A percentile compares a stretch with the other conserved stretches of the same genome.
Evolutionary conservation across 1,140 invertebrate genomes (phyloP).

Genomic region (Conopomorpha cramerella): DNA sequence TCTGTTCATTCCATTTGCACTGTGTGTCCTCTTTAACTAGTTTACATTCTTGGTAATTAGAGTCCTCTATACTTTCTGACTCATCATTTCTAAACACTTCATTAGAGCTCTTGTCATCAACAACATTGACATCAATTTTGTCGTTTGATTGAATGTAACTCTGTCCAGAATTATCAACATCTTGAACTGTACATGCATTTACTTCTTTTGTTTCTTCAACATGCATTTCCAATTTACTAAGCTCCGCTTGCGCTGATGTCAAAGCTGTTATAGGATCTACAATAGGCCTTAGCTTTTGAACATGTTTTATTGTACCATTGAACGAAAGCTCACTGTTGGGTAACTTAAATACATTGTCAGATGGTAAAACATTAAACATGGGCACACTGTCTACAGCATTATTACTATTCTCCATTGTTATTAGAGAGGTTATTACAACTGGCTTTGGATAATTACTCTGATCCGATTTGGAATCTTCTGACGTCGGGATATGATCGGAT

Average conservation of each 20-base stretch:
- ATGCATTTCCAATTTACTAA: background rate
- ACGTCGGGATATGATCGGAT: constrained; percentile 24
- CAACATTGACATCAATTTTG: background rate
- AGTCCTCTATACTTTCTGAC: constrained; percentile 23
- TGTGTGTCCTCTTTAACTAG: constrained; percentile 21
- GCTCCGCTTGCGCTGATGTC: constrained; percentile 20
- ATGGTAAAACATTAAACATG: constrained; percentile 27
- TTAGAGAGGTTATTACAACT: constrained; percentile 35
- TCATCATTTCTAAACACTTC: constrained; percentile 13
- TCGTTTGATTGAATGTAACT: too few relatives aligned
- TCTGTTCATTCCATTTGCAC: constrained; percentile 41
- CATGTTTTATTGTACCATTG: constrained; percentile 52
- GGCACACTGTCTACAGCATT: constrained; percentile 52
- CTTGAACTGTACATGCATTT: background rate
- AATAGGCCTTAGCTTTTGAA: constrained; percentile 49
- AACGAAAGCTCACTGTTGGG: constrained; percentile 51
- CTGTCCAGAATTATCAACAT: background rate
- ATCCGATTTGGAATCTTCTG: constrained; percentile 33
- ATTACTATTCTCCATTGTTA: constrained; percentile 56
- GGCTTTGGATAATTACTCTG: constrained; percentile 20
- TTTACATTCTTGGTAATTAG: constrained; percentile 23
- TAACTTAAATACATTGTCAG: constrained; percentile 43
- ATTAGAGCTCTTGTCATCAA: constrained; percentile 6
- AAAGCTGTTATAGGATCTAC: constrained; percentile 40
- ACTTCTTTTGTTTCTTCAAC: background rate